Evolutionary conservation across 2,113 vertebrate species (phyloP), one percentile per base, ranked within the genome.

Genomic region (Cinclus cinclus): DNA sequence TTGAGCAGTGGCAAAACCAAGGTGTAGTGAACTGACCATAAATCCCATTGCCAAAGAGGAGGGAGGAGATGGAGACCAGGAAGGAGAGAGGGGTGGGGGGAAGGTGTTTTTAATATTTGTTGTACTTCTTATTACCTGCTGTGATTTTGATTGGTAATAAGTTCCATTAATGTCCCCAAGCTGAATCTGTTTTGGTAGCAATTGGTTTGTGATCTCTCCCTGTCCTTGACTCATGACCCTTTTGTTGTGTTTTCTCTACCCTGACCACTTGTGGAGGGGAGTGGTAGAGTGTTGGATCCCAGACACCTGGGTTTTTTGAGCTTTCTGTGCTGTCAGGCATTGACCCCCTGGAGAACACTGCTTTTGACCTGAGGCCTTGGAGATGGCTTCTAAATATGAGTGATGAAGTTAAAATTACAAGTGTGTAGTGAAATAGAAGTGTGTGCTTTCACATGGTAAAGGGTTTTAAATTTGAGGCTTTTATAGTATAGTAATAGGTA

Each of bases 71-170:
- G 37, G 18, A 52, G 18, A 11, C 15, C 4, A 24, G 37, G 52
- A 60, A 44, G 4, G 8, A 69, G 55, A 1, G 5, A 52, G 8
- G 4, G 5, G 33, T 22, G 27, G 7, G 21, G 5, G 5, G 6
- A 52, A 46, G 27, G 3, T 44, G 11, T 37, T 60, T 52, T 46
- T 33, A 60, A 23, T 27, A 60, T 69, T 44, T 39, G 9, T 44
- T 69, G 39, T 69, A 13, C 9, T 52, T 60, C 31, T 44, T 37
- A 8, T 28, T 69, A 37, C 6, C 15, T 60, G 7, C 46, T 46
- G 23, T 46, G 46, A 69, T 60, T 69, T 78, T 69, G 12, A 60
- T 5, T 39, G 12, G 18, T 27, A 62, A 13, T 16, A 33, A 44
- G 6, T 60, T 68, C 37, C 23, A n/a, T 39, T 53, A 37, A 46